Percentiles rank a stretch among this genome's conserved stretches.
phyloP scores from a whole-genome alignment of 2,797 vertebrate species.

The Phalloptychus januarius region DNA sequence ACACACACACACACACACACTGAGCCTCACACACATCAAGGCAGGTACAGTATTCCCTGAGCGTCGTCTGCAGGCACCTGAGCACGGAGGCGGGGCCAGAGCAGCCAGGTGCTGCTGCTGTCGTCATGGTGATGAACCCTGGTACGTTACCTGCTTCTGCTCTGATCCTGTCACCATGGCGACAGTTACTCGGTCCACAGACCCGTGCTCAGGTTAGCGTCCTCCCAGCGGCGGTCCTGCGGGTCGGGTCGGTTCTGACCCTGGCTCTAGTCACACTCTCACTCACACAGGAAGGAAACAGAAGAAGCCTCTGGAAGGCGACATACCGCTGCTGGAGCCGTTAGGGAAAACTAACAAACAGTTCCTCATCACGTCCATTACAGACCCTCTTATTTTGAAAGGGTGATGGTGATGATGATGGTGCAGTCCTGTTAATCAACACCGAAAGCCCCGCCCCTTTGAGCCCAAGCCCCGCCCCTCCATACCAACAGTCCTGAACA shows the following conservation, averaged over 20 bases:
- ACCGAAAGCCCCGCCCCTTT: conserved; percentile 68
- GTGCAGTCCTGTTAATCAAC: conserved; percentile 81
- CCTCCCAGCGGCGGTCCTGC: not conserved
- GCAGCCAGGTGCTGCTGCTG: not conserved
- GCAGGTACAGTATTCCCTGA: not conserved
- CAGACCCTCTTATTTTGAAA: conserved; percentile 75
- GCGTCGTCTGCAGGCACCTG: conserved; percentile 1
- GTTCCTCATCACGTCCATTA: conserved; percentile 89
- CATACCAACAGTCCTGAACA: conserved; percentile 90
- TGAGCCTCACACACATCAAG: conserved; percentile 15
- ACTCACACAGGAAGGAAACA: conserved; percentile 73
- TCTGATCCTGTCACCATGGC: not conserved
- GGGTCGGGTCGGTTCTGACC: not conserved
- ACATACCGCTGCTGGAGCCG: conserved; percentile 96
- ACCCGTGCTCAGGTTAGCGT: not conserved
- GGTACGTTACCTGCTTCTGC: not conserved
- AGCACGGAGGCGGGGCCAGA: not conserved
- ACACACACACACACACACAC: conserved; percentile 52
- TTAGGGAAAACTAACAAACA: conserved; percentile 82
- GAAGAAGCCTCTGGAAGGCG: conserved; percentile 91
- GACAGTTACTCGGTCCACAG: not conserved
- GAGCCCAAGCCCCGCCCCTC: conserved; percentile 79
- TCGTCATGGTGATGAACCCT: not conserved
- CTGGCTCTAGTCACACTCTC: conserved; percentile 4
- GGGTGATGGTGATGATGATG: conserved; percentile 78